Base-by-base conservation (phyloP, 2,113 vertebrate genomes). In the Eolophus roseicapilla region DNA sequence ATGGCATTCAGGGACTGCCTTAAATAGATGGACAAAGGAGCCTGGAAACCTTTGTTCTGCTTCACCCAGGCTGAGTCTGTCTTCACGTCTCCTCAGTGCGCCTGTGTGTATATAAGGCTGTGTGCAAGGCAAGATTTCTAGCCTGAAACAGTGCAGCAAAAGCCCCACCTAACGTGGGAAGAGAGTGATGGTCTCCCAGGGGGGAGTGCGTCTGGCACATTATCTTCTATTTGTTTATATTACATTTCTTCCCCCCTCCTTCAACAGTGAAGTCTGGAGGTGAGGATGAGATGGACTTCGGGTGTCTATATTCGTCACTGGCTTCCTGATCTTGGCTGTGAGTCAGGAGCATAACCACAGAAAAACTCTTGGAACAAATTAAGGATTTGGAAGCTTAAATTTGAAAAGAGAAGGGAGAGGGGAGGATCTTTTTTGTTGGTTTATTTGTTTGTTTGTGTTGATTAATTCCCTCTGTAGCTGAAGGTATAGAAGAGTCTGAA, bases 81-180 rank as follows among this genome's bases (percentile, higher is more conserved):
- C 31, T 57, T 50, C 78, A 46, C 5, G 2, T 55, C 70, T 87
- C 65, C 63, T 64, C 7, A 0, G 15, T 10, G 6, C 43, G 77
- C 55, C 53, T 37, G 2, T 65, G 65, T 83, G 81, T 68, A 12
- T 52, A 18, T 24, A 69, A 88, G 82, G 59, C 78, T 67, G 63
- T 46, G 64, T 79, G 82, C 90, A 85, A 80, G 77, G 83, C 82
- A 65, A 29, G 91, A 73, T 69, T 85, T 80, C 60, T n/a, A 59
- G 47, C 50, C 39, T 83, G 49, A 71, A 88, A 92, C 83, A 67
- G n/a, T 76, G 63, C 64, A 85, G 92, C 81, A 81, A 74, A 95
- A 93, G 73, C 88, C 92, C 86, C 76, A 95, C 88, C 94, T 93
- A 86, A 94, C 1, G 49, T 76, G 88, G 89, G 88, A 94, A 93